Conservation (phyloP, 2,113 vertebrate genomes). For the Pelusios castaneus region DNA sequence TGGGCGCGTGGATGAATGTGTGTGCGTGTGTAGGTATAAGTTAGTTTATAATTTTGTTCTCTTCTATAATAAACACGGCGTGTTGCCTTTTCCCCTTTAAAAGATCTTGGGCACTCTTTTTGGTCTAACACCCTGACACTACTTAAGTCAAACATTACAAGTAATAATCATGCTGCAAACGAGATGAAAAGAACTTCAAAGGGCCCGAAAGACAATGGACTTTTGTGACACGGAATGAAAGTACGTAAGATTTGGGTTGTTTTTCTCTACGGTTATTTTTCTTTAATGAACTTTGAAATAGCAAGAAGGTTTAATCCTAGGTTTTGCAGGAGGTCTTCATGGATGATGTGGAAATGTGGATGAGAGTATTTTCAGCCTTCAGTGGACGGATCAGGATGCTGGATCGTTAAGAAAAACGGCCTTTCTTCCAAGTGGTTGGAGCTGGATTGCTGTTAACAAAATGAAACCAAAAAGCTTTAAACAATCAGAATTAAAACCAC, state of each 20-base stretch:
- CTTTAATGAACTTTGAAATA: background rate
- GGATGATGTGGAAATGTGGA: background rate
- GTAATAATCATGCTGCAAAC: accelerated
- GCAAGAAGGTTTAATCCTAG: background rate
- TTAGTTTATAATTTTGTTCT: no score
- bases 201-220: background rate
- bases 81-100: no score
- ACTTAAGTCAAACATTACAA: background rate
- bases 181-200: background rate
- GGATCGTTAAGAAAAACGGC: background rate
- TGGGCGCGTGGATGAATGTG: no score
- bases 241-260: background rate
- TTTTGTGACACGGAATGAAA: background rate
- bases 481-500: background rate
- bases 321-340: background rate
- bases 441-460: background rate
- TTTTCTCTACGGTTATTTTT: background rate
- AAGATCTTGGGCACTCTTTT: no score
- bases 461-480: background rate
- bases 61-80: no score
- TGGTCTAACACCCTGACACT: no score
- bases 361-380: background rate
- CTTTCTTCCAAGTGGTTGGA: background rate
- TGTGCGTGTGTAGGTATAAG: no score
- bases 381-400: background rate